A percentile compares a stretch with the other conserved stretches of the same genome.
Conservation (phyloP, 2,888 invertebrate genomes). For the Molorchus minor region DNA sequence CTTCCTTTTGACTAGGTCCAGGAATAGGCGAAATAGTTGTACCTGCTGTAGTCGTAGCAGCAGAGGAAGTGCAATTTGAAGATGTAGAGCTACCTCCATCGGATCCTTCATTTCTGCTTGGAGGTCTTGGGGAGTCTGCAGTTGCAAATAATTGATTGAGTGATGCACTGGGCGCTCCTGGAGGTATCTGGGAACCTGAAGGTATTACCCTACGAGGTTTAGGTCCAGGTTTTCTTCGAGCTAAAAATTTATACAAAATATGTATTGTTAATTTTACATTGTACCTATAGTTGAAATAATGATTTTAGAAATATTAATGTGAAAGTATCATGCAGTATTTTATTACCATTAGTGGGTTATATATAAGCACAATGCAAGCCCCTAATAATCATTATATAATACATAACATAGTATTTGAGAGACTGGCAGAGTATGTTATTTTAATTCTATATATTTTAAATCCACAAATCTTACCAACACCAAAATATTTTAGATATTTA, state of each 20-base stretch:
- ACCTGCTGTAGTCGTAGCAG: conserved; percentile 33
- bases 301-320: no score
- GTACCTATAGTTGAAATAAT: no score
- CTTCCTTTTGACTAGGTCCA: conserved; percentile 70
- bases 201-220: conserved; percentile 71
- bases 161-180: conserved; percentile 66
- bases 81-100: conserved; percentile 56
- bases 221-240: conserved; percentile 79
- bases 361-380: no score
- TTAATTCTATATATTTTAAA: no score
- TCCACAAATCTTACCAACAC: background rate
- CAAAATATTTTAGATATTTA: conserved; percentile 29
- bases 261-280: no score
- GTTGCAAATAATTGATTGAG: conserved; percentile 68
- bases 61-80: conserved; percentile 50
- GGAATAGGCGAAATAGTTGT: conserved; percentile 40
- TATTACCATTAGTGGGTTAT: no score
- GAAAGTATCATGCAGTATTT: no score
- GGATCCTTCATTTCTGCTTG: conserved; percentile 62
- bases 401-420: no score
- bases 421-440: no score
- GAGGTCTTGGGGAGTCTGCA: conserved; percentile 68
- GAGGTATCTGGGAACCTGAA: conserved; percentile 62
- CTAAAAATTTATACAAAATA: no score
- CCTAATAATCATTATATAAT: no score